Evolutionary conservation across 2,797 vertebrate genomes (phyloP).

Genomic region (Hypotaenidia okinawae): DNA sequence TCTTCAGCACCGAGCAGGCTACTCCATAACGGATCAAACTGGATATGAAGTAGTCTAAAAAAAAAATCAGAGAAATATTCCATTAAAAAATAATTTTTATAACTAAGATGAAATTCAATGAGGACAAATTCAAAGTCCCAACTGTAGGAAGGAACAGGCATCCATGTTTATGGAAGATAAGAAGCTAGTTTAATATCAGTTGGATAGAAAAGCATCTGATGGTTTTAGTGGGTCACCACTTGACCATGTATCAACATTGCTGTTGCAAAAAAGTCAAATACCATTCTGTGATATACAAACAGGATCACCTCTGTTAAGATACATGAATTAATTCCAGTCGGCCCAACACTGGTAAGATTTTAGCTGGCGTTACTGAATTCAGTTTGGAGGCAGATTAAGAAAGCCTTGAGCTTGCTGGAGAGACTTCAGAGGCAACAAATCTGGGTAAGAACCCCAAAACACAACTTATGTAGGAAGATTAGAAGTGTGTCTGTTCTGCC

Average conservation of each 20-base stretch:
- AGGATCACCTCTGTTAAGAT: background rate
- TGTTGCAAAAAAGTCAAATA: background rate
- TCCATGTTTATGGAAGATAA: background rate
- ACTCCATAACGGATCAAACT: background rate
- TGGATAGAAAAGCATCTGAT: background rate
- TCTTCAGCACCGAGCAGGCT: background rate
- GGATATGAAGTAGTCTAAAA: background rate
- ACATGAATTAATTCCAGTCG: background rate
- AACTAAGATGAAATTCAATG: background rate
- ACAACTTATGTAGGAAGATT: background rate
- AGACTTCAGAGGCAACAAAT: background rate
- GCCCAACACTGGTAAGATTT: background rate
- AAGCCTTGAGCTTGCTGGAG: background rate
- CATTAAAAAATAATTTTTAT: background rate
- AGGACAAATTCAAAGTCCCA: background rate
- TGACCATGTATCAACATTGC: background rate
- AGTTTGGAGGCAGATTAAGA: slow-evolving; percentile 2
- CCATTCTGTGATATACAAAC: background rate
- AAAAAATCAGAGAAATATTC: background rate
- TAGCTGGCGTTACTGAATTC: background rate
- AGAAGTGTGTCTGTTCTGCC: background rate
- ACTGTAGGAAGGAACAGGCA: background rate
- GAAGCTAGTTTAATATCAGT: background rate
- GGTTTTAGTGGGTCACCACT: background rate
- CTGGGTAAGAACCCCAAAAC: background rate